A percentile compares a stretch with the other conserved stretches of the same genome.
These are phyloP conservation scores for Trichogramma dendrolimi DNA, from an alignment of 2,888 invertebrate genomes.

Conservation along the genomic window DNA sequence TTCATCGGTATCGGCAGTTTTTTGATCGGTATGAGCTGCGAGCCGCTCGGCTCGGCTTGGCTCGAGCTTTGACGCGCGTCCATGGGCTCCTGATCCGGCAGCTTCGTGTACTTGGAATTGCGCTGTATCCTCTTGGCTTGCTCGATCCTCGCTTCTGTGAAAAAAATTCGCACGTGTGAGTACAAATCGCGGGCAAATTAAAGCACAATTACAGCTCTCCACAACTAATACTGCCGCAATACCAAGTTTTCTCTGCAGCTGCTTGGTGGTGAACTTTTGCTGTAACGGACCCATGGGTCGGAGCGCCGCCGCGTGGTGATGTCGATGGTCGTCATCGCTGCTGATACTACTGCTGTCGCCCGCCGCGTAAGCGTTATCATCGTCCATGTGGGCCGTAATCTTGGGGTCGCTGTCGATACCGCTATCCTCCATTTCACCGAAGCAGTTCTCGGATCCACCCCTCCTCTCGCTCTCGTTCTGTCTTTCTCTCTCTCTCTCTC, in stretches of 20 bases:
- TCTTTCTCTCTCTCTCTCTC: no score
- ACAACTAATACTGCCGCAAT: slow-evolving; percentile 15
- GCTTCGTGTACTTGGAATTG: slow-evolving; percentile 48
- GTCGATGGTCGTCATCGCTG: slow-evolving; percentile 30
- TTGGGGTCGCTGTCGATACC: slow-evolving; percentile 54
- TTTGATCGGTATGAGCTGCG: slow-evolving; percentile 49
- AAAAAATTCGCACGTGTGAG: not conserved
- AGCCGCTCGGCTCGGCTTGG: slow-evolving; percentile 31
- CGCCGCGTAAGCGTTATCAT: slow-evolving; percentile 37
- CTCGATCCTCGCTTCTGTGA: slow-evolving; percentile 49
- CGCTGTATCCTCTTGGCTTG: slow-evolving; percentile 51
- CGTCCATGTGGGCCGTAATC: slow-evolving; percentile 43
- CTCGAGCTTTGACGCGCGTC: slow-evolving; percentile 26
- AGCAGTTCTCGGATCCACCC: no score
- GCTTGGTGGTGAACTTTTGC: slow-evolving; percentile 44
- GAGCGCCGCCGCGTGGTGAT: no score
- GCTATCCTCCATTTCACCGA: slow-evolving; percentile 50
- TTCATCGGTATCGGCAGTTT: slow-evolving; percentile 50
- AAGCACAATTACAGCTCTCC: not conserved
- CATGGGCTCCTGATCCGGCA: slow-evolving; percentile 44
- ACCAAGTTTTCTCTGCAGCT: slow-evolving; percentile 51
- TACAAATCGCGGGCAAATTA: not conserved
- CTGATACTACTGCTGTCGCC: slow-evolving; percentile 51
- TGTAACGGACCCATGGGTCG: slow-evolving; percentile 35
- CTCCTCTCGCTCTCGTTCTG: no score